A percentile compares a stretch with the other conserved stretches of the same genome.
Evolutionary conservation across 2,888 invertebrate species (phyloP).

Genomic region (Pammene aurita): DNA sequence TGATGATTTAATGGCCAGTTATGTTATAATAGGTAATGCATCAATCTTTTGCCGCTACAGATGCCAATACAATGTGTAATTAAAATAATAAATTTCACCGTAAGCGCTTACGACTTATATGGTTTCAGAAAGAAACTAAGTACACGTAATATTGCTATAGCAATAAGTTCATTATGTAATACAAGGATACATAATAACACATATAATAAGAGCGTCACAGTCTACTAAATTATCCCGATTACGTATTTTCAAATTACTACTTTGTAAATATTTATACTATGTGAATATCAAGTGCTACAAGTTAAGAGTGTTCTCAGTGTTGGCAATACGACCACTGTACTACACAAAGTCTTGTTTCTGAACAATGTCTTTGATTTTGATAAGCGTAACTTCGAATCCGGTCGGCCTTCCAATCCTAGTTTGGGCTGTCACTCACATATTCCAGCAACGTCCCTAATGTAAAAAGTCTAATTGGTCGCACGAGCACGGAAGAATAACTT

Average conservation of each 20-base stretch:
- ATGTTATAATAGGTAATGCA: conserved; percentile 11
- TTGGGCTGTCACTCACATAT: conserved; percentile 22
- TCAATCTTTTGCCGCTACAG: not conserved
- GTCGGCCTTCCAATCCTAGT: conserved; percentile 21
- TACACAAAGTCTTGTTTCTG: not conserved
- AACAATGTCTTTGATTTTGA: conserved; percentile 2
- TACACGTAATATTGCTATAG: too few species aligned
- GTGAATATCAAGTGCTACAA: too few species aligned
- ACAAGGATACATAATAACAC: too few species aligned
- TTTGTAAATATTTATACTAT: too few species aligned
- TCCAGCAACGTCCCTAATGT: conserved; percentile 14
- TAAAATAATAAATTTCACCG: not conserved
- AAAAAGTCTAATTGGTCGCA: conserved; percentile 45
- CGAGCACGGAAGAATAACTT: conserved; percentile 65
- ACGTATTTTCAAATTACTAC: too few species aligned
- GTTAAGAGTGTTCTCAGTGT: not conserved
- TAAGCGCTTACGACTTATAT: not conserved
- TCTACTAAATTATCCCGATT: too few species aligned
- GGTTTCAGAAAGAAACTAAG: too few species aligned
- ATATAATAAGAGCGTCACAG: too few species aligned
- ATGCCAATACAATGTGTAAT: not conserved
- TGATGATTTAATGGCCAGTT: conserved; percentile 5
- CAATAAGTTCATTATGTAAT: too few species aligned
- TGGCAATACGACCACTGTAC: not conserved
- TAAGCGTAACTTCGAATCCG: not conserved